phyloP scores from a whole-genome alignment of 2,888 invertebrate species.

The Octonoba sinensis region DNA sequence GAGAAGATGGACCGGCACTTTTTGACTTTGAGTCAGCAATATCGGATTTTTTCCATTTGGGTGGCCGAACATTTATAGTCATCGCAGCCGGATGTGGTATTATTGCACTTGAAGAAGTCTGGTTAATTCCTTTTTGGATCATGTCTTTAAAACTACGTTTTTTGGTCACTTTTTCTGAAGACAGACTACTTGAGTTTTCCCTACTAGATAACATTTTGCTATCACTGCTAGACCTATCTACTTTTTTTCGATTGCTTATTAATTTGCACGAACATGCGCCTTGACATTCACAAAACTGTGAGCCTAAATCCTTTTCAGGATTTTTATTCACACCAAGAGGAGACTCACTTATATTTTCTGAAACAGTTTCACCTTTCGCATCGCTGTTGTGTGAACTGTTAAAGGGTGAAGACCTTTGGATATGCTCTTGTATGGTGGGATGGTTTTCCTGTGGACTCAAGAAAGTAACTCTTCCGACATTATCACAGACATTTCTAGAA shows the following conservation, averaged over 20 bases:
- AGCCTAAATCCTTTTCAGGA: not conserved
- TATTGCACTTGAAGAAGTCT: constrained; percentile 42
- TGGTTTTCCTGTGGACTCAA: not conserved
- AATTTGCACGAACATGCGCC: constrained; percentile 62
- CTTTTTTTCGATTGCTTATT: constrained; percentile 21
- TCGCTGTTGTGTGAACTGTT: not conserved
- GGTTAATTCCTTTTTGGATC: constrained; percentile 21
- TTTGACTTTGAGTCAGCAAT: constrained; percentile 4
- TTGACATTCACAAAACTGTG: constrained; percentile 52
- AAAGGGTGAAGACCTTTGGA: not conserved
- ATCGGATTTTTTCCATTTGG: constrained; percentile 10
- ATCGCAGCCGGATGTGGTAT: constrained; percentile 54
- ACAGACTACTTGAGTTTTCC: not conserved
- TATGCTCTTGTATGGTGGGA: not conserved
- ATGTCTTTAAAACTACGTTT: constrained; percentile 50
- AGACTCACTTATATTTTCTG: not conserved
- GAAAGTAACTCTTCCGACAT: not conserved
- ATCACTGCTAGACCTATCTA: constrained; percentile 23
- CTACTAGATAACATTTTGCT: constrained; percentile 2
- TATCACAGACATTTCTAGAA: constrained; percentile 20
- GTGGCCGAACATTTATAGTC: constrained; percentile 42
- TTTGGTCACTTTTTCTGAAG: constrained; percentile 24
- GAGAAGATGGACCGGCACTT: constrained; percentile 53
- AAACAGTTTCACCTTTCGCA: not conserved
- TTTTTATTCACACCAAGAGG: not conserved